Base-by-base conservation (phyloP, 1,140 invertebrate genomes). In the Lasioglossum baleicum region DNA sequence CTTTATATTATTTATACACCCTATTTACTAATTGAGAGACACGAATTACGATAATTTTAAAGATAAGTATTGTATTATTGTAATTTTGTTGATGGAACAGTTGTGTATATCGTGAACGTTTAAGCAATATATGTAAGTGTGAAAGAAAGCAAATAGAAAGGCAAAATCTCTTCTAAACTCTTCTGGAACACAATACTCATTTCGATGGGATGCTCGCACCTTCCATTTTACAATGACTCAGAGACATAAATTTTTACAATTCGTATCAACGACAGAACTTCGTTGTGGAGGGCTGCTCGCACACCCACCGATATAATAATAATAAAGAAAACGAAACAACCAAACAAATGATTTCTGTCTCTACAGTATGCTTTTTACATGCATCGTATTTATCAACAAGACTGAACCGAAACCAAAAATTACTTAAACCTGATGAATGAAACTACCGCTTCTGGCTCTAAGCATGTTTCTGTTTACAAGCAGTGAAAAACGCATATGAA, bases 341-440 rank as follows among this genome's bases (percentile, higher is more conserved):
- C 61, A 69, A 75, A 17, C n/a, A 60, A 64, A 85, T 71, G 44
- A 65, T 75, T 85, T 85, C 42, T 79, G 70, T 81, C 73, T 75
- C 35, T n/a, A 44, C 85, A 85, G 58, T 68, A 69, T 85, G 71
- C 80, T 85, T 79, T 70, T 81, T 82, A 68, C 51, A 56, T 84
- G 66, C 73, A 73, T 72, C 48, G n/a, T 81, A 60, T 58, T 77
- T 82, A 72, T 85, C 75, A 73, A 79, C 71, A 85, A 85, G 84
- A 85, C 84, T 85, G 84, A 85, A 83, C 72, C 61, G 72, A 69
- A 78, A 84, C 78, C 80, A 85, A 83, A 73, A 72, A 67, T 72
- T 81, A 84, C 56, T 26, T 80, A 75, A 67, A 80, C 48, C 51
- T 15, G 17, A 80, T 75, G 66, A 65, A 80, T 67, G 51, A 67